phyloP scores from a whole-genome alignment of 2,113 vertebrate genomes.

The Hepsetus odoe region DNA sequence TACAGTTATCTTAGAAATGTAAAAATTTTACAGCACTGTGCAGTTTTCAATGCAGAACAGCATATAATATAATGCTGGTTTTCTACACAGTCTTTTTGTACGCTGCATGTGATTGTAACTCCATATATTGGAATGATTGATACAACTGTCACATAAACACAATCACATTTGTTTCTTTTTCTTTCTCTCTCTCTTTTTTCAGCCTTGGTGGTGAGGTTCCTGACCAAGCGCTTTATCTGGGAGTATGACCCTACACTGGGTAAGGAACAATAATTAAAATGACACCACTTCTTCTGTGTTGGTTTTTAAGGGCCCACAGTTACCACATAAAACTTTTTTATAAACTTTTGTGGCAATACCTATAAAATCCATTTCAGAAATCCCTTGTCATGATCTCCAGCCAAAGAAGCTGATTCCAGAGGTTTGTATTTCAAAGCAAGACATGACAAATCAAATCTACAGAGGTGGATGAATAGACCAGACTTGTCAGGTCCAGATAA shows the following conservation, averaged over 20 bases:
- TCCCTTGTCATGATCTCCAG: not conserved
- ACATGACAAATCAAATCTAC: not conserved
- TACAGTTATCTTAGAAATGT: not conserved
- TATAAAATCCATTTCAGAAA: not conserved
- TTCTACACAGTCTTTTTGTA: not conserved
- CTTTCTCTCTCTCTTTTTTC: conserved; percentile 55
- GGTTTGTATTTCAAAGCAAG: not conserved
- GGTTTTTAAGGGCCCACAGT: not conserved
- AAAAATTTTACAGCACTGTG: not conserved
- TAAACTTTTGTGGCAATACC: not conserved
- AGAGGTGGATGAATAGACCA: not conserved
- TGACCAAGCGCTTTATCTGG: conserved; percentile 98
- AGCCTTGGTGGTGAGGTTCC: conserved; percentile 96
- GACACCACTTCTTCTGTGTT: not conserved
- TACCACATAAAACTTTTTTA: not conserved
- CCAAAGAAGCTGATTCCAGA: not conserved
- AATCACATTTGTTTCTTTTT: conserved; percentile 12
- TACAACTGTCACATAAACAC: conserved; percentile 13
- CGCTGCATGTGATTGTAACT: conserved; percentile 1
- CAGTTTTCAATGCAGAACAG: not conserved
- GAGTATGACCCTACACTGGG: conserved; percentile 96
- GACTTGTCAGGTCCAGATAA: not conserved
- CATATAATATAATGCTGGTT: not conserved
- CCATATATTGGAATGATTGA: not conserved
- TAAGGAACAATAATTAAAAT: conserved; percentile 71